Evolutionary conservation across 2,113 vertebrate species (phyloP).

Genomic region (Heterotilapia buettikoferi): DNA sequence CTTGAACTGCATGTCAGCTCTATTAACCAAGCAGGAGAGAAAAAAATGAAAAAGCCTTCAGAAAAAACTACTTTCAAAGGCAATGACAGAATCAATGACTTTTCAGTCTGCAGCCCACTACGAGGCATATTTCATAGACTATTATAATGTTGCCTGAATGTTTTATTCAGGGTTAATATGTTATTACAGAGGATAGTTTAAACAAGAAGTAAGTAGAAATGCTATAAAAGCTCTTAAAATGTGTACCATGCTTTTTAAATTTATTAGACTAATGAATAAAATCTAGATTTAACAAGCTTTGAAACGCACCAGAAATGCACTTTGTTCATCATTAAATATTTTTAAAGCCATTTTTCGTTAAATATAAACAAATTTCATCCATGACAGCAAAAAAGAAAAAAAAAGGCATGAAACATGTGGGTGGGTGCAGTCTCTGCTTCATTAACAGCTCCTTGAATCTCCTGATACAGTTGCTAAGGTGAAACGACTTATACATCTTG

Average conservation of each 20-base stretch:
- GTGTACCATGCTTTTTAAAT: not conserved
- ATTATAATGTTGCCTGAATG: not conserved
- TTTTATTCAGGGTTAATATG: not conserved
- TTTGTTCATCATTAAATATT: not conserved
- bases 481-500: not conserved
- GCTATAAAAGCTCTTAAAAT: not conserved
- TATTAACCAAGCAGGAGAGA: not conserved
- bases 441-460: not conserved
- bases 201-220: not conserved
- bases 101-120: not conserved
- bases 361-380: not conserved
- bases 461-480: not conserved
- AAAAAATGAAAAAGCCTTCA: not conserved
- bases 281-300: not conserved
- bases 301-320: not conserved
- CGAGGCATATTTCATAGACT: not conserved
- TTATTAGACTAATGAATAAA: not conserved
- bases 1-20: constrained; percentile 9
- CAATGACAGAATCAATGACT: not conserved
- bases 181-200: not conserved
- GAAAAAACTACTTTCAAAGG: not conserved
- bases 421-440: not conserved
- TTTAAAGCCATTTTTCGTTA: not conserved
- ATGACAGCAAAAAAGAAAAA: not conserved
- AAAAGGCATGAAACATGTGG: not conserved